Evolutionary conservation across 2,797 vertebrate genomes (phyloP).

Genomic region (Poeciliopsis infans): DNA sequence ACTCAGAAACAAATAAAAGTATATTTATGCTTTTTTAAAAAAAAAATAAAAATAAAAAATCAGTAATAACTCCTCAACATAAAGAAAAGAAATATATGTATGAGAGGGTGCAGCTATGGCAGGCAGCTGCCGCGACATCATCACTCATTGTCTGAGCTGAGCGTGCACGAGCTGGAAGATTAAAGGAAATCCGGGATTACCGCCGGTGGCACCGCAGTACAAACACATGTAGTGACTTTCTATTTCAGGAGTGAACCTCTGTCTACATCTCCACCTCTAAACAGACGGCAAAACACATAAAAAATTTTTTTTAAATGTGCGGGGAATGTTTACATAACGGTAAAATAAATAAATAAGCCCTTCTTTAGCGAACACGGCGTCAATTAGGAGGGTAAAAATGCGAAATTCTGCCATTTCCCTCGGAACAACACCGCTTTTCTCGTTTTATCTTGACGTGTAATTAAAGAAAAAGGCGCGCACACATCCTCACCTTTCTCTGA

Average conservation of each 20-base stretch:
- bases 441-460: rapidly evolving
- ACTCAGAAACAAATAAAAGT: background rate
- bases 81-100: too few species aligned
- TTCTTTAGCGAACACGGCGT: background rate
- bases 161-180: slow-evolving; percentile 47
- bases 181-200: slow-evolving; percentile 75
- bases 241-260: slow-evolving; percentile 37
- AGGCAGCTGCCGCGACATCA: background rate
- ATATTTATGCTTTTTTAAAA: background rate
- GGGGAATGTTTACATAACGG: background rate
- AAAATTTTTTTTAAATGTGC: too few species aligned
- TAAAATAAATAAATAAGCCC: slow-evolving; percentile 1
- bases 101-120: background rate
- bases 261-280: slow-evolving; percentile 24
- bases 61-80: background rate
- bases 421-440: background rate
- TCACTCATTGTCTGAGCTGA: background rate
- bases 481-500: slow-evolving; percentile 38
- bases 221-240: slow-evolving; percentile 40
- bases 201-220: slow-evolving; percentile 27
- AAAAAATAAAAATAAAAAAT: too few species aligned
- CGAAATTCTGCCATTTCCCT: background rate
- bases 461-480: too few species aligned
- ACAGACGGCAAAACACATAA: slow-evolving; percentile 11
- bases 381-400: background rate